phyloP scores from a whole-genome alignment of 2,797 vertebrate genomes.

The Varecia variegata region DNA sequence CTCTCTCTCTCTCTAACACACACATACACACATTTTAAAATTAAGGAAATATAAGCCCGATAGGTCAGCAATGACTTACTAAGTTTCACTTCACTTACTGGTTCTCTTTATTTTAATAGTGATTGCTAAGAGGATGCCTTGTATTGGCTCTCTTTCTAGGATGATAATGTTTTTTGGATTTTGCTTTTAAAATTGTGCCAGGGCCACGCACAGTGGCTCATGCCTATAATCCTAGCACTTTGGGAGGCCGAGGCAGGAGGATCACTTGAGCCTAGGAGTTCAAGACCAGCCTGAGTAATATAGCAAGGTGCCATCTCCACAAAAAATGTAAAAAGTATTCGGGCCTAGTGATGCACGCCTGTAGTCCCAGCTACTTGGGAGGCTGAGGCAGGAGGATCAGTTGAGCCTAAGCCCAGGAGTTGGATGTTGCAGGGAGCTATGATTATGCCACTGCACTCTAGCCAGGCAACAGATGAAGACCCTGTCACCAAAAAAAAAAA shows the following conservation, averaged over 20 bases:
- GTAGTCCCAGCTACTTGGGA: background rate
- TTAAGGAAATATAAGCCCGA: background rate
- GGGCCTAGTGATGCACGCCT: background rate
- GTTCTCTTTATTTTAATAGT: slow-evolving; percentile 11
- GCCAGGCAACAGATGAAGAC: background rate
- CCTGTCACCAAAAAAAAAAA: background rate
- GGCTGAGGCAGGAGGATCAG: background rate
- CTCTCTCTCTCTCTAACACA: no score
- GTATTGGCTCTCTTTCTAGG: background rate
- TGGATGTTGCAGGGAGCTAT: background rate
- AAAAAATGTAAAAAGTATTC: background rate
- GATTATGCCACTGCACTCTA: background rate
- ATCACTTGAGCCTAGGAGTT: background rate
- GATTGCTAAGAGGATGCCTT: background rate
- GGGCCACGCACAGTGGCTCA: background rate
- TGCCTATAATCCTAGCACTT: background rate
- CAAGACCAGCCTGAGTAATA: background rate
- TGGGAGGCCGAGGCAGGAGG: background rate
- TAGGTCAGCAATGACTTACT: background rate
- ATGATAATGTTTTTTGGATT: slow-evolving; percentile 23
- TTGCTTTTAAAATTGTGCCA: slow-evolving; percentile 40
- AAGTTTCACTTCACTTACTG: background rate
- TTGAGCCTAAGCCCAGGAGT: background rate
- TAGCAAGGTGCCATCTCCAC: background rate
- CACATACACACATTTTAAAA: background rate